Evolutionary conservation across 2,113 vertebrate species (phyloP), one percentile per base, ranked within the genome.

Genomic region (Mormyrus lacerda): DNA sequence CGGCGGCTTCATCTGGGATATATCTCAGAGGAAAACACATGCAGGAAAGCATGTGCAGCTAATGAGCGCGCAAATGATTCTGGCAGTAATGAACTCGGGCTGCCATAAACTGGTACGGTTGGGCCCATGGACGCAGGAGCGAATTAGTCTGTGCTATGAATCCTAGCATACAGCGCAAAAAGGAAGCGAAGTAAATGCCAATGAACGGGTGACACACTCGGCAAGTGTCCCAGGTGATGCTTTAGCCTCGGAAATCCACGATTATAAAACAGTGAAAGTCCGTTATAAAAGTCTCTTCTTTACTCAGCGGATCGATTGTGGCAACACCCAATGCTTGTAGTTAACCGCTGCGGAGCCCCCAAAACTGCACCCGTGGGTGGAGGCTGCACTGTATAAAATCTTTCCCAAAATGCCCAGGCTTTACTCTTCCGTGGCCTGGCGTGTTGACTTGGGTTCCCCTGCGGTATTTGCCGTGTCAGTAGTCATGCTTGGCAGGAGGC

Each of bases 41-140:
- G 24, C 42, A 24, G 84, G 27, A 50, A 45, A n/a, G 42, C 31
- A 35, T 87, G 47, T 87, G 85, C 48, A 13, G 50, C 50, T 87
- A 87, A 87, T 87, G 85, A 87, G 85, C 19, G 31, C 31, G 7
- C n/a, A 39, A 87, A 87, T 53, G n/a, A 87, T 87, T 87, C 48
- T 19, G 85, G 50, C 50, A 1, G 35, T 87, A 87, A 87, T 87
- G 85, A 53, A 87, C 85, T 53, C 24, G 39, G 31, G 2, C 50
- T 7, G 50, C 13, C 27, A 31, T 87, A 39, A 87, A 55, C 85
- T 35, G 85, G 6, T 19, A 55, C 47, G 3, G 50, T 39, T 50
- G 27, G 85, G 24, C 31, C 47, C 45, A 35, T 19, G 50, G 31
- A 87, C 50, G 47, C 85, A 42, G 48, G 50, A 47, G 48, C 17